Evolutionary conservation across 2,888 invertebrate species (phyloP), one percentile per base, ranked within the genome.

Genomic region (Darwinula stevensoni): DNA sequence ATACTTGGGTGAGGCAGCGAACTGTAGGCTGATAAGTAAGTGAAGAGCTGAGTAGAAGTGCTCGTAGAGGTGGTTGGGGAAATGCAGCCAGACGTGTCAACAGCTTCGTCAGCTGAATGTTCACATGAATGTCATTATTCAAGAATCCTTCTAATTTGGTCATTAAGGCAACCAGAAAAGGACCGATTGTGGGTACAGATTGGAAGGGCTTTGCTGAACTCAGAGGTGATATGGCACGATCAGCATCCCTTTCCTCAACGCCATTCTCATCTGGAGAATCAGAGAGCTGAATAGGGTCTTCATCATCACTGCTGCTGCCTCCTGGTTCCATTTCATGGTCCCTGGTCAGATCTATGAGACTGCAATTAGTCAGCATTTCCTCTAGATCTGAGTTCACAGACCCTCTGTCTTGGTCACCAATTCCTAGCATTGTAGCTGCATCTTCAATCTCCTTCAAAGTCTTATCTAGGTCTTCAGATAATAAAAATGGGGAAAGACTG

Each of bases 1-100:
- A n/a, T 47, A 78, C 84, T 65, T 84, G 84, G 51, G 73, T 72
- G 38, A 88, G 59, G 3, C 80, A 82, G 47, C 76, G 74, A 47
- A 86, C 73, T 45, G 74, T 74, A 2, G 84, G 82, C 48, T 82
- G 80, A 45, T 82, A 65, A 40, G 75, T 69, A 42, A 68, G 63
- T 49, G 67, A 68, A 36, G 76, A 70, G 44, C 80, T 76, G 37
- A 94, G 60, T 29, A 94, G 58, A 47, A 86, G 67, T 3, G 84
- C 73, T 39, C 76, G 65, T 32, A 91, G 57, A 33, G 91, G 54
- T 4, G 86, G 80, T 41, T 86, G 72, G 0, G 88, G 80, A 51
- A 80, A 74, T 36, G 74, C 64, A 4, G 82, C 73, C 39, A 94
- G 58, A 40, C 75, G 65, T 17, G 78, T 68, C 30, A 94, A 61